A percentile compares a stretch with the other conserved stretches of the same genome.
phyloP scores from a whole-genome alignment of 2,797 vertebrate species.

The Hipposideros larvatus region DNA sequence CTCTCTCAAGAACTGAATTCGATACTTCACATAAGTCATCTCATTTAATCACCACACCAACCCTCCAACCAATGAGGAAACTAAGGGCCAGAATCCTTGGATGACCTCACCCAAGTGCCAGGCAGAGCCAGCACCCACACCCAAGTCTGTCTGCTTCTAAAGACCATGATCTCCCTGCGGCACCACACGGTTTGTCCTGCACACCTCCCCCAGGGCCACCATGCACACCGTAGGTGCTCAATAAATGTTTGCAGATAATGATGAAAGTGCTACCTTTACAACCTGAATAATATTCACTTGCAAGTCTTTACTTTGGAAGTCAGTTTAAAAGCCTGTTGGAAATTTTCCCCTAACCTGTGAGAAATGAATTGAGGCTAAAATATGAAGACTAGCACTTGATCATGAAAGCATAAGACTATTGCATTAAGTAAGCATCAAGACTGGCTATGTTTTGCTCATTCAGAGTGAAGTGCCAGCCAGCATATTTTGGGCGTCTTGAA shows the following conservation, averaged over 20 bases:
- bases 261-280: conserved; percentile 21
- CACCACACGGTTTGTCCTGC: neutral
- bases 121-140: neutral
- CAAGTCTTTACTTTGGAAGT: conserved; percentile 14
- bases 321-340: conserved; percentile 55
- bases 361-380: conserved; percentile 50
- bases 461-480: neutral
- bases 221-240: neutral
- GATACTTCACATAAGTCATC: neutral
- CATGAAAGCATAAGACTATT: neutral
- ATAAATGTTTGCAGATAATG: neutral
- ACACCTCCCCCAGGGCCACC: neutral
- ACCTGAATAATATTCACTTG: conserved; percentile 30
- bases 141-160: neutral
- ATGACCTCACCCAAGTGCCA: neutral
- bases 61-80: neutral
- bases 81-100: neutral
- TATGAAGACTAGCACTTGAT: neutral
- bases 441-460: neutral
- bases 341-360: conserved; percentile 40
- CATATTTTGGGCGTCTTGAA: neutral
- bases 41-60: neutral
- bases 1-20: neutral
- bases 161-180: neutral
- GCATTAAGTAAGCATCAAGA: conserved; percentile 34